Evolutionary conservation across 2,888 invertebrate species (phyloP).

Genomic region (Ptychoptera contaminata): DNA sequence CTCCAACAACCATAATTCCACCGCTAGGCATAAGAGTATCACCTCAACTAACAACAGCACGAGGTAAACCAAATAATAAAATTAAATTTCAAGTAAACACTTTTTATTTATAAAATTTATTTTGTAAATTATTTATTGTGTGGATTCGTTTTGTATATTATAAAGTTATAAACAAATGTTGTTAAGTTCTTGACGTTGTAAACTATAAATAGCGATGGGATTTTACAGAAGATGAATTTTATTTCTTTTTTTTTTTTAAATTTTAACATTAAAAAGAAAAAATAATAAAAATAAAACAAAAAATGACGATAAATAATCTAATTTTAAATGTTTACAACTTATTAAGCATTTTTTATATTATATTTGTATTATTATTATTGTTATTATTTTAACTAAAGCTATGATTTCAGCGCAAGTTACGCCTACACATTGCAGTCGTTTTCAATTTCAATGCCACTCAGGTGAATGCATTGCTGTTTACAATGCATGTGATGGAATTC

Average conservation of each 20-base stretch:
- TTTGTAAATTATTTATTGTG: too few species aligned
- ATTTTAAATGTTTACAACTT: too few species aligned
- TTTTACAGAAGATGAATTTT: too few species aligned
- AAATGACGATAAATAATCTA: too few species aligned
- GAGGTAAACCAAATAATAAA: neutral
- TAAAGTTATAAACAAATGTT: too few species aligned
- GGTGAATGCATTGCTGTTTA: slow-evolving; percentile 89
- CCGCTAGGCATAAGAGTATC: slow-evolving; percentile 4
- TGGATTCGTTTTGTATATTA: too few species aligned
- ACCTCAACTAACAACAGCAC: neutral
- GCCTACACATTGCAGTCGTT: slow-evolving; percentile 51
- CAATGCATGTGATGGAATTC: slow-evolving; percentile 88
- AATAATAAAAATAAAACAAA: too few species aligned
- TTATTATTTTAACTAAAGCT: neutral
- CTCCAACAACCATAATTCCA: slow-evolving; percentile 7
- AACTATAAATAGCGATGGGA: too few species aligned
- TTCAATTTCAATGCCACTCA: slow-evolving; percentile 78
- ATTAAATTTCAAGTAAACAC: neutral
- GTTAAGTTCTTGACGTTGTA: too few species aligned
- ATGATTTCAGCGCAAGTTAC: neutral
- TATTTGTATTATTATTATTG: neutral
- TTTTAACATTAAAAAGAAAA: too few species aligned
- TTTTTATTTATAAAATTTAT: too few species aligned
- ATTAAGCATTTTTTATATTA: neutral
- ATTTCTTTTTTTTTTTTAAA: too few species aligned